These are phyloP conservation scores for Numida meleagris DNA, from an alignment of 2,113 vertebrate species.

Conservation along the genomic window DNA sequence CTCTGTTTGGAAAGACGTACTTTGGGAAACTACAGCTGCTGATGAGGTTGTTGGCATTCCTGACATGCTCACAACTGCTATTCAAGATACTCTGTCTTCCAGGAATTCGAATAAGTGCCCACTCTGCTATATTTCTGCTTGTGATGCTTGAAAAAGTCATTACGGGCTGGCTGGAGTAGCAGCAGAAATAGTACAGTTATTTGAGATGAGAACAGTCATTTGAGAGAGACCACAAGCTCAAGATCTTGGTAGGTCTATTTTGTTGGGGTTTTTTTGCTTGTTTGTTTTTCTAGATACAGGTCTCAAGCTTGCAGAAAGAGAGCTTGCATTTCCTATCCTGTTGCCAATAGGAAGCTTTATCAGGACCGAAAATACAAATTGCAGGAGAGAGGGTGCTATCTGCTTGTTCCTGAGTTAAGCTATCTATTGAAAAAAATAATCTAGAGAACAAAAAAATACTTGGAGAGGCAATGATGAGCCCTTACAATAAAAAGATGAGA, in stretches of 20 bases:
- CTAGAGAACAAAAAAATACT: neutral
- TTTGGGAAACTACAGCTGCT: neutral
- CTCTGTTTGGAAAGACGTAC: neutral
- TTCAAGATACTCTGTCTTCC: neutral
- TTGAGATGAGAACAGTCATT: neutral
- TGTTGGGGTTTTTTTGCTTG: neutral
- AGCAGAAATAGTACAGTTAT: neutral
- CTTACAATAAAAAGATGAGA: neutral
- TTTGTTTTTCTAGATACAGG: neutral
- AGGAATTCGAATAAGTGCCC: neutral
- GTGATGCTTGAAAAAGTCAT: neutral
- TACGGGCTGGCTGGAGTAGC: neutral
- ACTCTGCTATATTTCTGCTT: neutral
- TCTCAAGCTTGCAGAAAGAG: neutral
- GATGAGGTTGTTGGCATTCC: neutral
- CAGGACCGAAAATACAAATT: neutral
- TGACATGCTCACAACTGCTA: neutral
- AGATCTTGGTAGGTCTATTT: neutral
- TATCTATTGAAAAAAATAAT: neutral
- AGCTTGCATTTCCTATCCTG: neutral
- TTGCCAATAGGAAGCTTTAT: neutral
- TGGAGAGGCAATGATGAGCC: fast-evolving
- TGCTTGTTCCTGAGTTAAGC: neutral
- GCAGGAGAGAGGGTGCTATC: neutral
- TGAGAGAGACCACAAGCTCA: neutral